Conservation (phyloP, 1,140 invertebrate genomes). For the Delia radicum region DNA sequence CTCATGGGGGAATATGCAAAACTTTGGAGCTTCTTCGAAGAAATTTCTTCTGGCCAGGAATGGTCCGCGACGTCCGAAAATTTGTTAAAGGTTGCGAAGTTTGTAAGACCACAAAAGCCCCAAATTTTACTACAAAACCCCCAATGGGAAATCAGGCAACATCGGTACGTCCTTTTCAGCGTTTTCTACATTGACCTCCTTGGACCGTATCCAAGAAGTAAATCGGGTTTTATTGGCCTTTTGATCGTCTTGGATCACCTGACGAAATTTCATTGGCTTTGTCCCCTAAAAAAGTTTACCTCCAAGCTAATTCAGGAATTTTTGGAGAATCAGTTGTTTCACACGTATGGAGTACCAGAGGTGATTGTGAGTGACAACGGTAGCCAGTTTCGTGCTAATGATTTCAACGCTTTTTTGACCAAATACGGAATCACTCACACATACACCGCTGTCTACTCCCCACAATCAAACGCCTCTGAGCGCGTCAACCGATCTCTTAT, state of each 20-base stretch:
- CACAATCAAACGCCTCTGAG: slow-evolving; percentile 16
- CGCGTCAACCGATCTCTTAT: slow-evolving; percentile 17
- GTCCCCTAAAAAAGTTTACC: neutral
- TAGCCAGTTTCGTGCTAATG: no score
- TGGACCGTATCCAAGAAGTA: slow-evolving; percentile 17
- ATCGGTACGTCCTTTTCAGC: neutral
- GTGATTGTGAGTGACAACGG: slow-evolving; percentile 14
- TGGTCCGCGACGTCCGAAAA: neutral
- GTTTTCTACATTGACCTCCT: slow-evolving; percentile 16
- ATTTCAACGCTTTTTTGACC: no score
- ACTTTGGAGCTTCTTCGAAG: neutral
- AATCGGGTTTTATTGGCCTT: neutral
- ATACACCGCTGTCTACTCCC: neutral
- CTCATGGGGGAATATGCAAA: no score
- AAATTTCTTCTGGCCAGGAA: neutral
- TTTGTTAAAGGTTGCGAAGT: slow-evolving; percentile 6
- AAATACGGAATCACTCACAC: slow-evolving; percentile 6
- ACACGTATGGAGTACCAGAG: neutral
- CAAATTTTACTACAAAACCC: neutral
- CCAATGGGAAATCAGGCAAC: neutral
- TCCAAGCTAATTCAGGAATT: neutral
- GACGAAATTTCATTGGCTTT: slow-evolving; percentile 12
- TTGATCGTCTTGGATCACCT: slow-evolving; percentile 13
- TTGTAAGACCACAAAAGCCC: slow-evolving; percentile 4
- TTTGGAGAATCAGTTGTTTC: neutral